phyloP scores from a whole-genome alignment of 2,797 vertebrate species.

The Cirrhinus mrigala region DNA sequence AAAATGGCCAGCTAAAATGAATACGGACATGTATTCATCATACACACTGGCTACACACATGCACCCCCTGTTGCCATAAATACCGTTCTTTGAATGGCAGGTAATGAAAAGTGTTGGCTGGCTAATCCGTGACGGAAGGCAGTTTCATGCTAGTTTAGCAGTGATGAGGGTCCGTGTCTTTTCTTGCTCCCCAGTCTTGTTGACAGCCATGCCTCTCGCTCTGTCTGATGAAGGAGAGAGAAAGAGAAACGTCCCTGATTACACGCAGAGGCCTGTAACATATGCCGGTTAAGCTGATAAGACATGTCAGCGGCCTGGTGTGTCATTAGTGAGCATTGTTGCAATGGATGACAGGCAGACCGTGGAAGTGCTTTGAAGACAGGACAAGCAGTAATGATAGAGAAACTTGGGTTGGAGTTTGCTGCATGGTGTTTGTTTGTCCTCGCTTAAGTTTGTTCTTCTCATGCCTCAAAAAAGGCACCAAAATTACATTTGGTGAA shows the following conservation, averaged over 20 bases:
- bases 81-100: conserved; percentile 77
- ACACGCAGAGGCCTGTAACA: conserved; percentile 58
- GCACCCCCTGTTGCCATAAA: conserved; percentile 72
- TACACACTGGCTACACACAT: conserved; percentile 50
- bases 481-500: neutral
- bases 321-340: conserved; percentile 61
- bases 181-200: conserved; percentile 53
- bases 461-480: neutral
- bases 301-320: conserved; percentile 48
- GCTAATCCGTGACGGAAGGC: conserved; percentile 72
- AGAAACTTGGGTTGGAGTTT: conserved; percentile 21
- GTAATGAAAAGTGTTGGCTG: conserved; percentile 75
- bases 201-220: conserved; percentile 42
- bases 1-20: conserved; percentile 14
- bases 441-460: neutral
- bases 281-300: conserved; percentile 58
- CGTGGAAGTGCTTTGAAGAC: conserved; percentile 36
- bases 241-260: conserved; percentile 56
- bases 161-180: conserved; percentile 53
- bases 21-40: neutral
- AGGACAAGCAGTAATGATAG: conserved; percentile 23
- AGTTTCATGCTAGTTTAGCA: conserved; percentile 75
- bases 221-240: conserved; percentile 40
- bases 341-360: conserved; percentile 46
- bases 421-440: conserved; percentile 21